phyloP scores from a whole-genome alignment of 37 sponge, comb jelly and placozoan species.

The Chondrosia reniformis region DNA sequence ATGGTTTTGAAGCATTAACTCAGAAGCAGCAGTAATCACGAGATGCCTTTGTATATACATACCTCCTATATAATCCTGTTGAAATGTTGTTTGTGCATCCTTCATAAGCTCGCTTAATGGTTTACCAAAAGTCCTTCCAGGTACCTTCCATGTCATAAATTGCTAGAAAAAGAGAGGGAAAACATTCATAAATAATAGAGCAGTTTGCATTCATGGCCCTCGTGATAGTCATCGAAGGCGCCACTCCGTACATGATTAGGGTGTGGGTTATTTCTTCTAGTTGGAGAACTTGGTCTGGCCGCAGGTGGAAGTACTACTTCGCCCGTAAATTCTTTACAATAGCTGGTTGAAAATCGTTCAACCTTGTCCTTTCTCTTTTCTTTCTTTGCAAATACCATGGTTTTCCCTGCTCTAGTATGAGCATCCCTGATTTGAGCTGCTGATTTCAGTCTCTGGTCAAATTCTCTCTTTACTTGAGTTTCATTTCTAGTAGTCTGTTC shows the following conservation, averaged over 20 bases:
- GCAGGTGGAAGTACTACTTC: constrained; percentile 36
- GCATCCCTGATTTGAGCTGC: constrained; percentile 48
- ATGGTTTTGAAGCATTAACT: too few species aligned
- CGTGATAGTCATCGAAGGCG: background rate
- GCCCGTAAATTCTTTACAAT: constrained; percentile 53
- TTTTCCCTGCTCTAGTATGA: constrained; percentile 38
- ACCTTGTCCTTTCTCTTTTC: background rate
- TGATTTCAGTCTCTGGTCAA: constrained; percentile 36
- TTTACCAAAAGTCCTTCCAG: constrained; percentile 50
- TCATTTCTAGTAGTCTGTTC: background rate
- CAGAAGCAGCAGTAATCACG: too few species aligned
- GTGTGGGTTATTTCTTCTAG: constrained; percentile 77
- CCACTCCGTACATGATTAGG: constrained; percentile 42
- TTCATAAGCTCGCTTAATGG: background rate
- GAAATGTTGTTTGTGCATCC: constrained; percentile 3
- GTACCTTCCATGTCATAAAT: constrained; percentile 78
- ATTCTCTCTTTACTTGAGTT: constrained; percentile 13
- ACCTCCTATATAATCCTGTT: background rate
- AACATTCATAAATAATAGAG: background rate
- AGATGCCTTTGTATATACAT: too few species aligned
- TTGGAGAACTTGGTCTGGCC: constrained; percentile 67
- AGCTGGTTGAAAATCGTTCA: constrained; percentile 47
- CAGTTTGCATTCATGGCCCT: background rate
- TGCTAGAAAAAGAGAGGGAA: constrained; percentile 26
- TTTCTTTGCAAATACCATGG: constrained; percentile 25